Evolutionary conservation across 1,140 invertebrate species (phyloP).

Genomic region (Idris sp.): DNA sequence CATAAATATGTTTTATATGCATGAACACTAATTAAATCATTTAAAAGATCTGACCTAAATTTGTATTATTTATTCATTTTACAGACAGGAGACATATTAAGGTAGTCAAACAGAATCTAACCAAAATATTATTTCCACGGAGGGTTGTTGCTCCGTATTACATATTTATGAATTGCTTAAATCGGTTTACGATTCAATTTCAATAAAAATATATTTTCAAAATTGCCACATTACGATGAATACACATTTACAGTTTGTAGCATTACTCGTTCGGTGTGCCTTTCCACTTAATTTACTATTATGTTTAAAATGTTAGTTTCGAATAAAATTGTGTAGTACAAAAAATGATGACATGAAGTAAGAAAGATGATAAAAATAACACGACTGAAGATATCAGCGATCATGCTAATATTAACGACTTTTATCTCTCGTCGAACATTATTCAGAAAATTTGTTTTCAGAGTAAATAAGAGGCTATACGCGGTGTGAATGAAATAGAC

Average conservation of each 20-base stretch:
- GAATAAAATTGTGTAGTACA: no score
- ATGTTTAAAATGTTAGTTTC: neutral
- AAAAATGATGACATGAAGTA: no score
- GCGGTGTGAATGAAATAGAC: conserved; percentile 61
- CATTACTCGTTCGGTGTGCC: no score
- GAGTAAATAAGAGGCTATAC: conserved; percentile 56
- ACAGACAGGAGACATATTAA: no score
- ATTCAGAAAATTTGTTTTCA: conserved; percentile 57
- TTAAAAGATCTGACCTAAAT: conserved; percentile 9
- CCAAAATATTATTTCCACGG: no score
- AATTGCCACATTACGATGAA: neutral
- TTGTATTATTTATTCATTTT: neutral
- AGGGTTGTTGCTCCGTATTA: neutral
- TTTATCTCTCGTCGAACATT: conserved; percentile 30
- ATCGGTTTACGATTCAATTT: neutral
- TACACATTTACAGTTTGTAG: no score
- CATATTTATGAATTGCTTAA: neutral
- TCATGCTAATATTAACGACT: conserved; percentile 29
- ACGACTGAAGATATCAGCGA: conserved; percentile 5
- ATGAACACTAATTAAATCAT: neutral
- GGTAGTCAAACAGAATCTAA: no score
- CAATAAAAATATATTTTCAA: neutral
- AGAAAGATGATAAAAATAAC: no score
- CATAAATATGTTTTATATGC: conserved; percentile 10
- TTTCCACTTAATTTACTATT: neutral